Conservation (phyloP, 2,113 vertebrate genomes). For the Silurus glanis region DNA sequence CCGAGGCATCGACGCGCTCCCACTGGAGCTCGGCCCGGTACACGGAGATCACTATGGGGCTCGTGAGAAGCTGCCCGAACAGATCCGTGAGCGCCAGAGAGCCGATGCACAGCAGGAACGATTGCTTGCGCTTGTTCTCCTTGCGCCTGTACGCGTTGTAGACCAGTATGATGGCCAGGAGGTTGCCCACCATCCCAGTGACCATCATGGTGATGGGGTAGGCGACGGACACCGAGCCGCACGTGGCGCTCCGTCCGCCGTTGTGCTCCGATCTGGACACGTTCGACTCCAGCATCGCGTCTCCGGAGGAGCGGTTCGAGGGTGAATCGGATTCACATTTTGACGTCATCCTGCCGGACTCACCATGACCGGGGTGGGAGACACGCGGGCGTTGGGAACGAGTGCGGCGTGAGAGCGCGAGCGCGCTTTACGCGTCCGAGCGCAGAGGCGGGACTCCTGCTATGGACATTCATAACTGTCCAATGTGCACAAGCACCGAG, state of each 20-base stretch:
- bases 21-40: constrained; percentile 80
- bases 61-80: constrained; percentile 88
- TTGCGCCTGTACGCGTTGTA: constrained; percentile 82
- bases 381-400: not conserved
- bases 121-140: constrained; percentile 81
- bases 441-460: constrained; percentile 42
- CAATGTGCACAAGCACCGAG: not conserved
- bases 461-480: not conserved
- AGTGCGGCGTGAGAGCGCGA: not conserved
- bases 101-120: constrained; percentile 94
- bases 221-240: constrained; percentile 80
- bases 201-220: constrained; percentile 92
- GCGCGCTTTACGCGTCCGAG: constrained; percentile 17
- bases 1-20: constrained; percentile 80
- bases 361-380: constrained; percentile 24
- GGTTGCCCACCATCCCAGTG: constrained; percentile 89
- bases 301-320: constrained; percentile 35
- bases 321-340: constrained; percentile 49
- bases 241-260: constrained; percentile 55
- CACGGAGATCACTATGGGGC: constrained; percentile 90
- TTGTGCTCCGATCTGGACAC: constrained; percentile 55
- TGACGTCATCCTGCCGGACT: constrained; percentile 55
- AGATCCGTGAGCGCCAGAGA: constrained; percentile 89
- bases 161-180: constrained; percentile 85
- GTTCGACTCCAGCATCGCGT: constrained; percentile 66